Evolutionary conservation across 35 echinoderm and acorn worm genomes (phyloP), one percentile per base, ranked within the genome.

Genomic region (Heliocidaris tuberculata): DNA sequence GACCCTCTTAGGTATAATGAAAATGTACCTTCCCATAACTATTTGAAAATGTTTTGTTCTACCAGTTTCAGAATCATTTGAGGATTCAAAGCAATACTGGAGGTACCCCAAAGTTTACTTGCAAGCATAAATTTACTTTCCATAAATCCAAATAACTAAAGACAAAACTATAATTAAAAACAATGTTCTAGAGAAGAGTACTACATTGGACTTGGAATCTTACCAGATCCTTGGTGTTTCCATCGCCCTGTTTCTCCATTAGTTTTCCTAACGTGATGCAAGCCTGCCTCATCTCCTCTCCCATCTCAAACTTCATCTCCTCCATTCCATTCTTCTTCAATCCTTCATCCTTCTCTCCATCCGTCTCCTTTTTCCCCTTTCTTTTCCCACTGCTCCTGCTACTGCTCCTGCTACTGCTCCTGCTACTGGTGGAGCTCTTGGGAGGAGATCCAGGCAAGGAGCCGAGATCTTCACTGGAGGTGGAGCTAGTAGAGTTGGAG

Each of bases 171-270:
- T 42, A 42, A 42, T 42, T 42, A 42, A 42, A 42, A 42, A 42
- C 35, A 42, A 42, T 42, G 35, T 42, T 15, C 59, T 5, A 60
- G 59, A 60, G 59, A 60, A 60, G 1, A 60, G 12, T 5, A 60
- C 12, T 60, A 78, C 21, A 78, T 7, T 78, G 15, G 65, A n/a
- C 24, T 78, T n/a, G 19, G 65, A 78, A 24, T 47, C 95, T 96
- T 65, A 96, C 96, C 94, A 95, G 48, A 16, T 97, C 96, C 35
- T 95, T 95, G 48, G 91, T 92, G 59, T 97, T 94, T 16, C 85
- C 86, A 21, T 95, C 96, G 47, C 96, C 96, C 24, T 87, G 94
- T 87, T 95, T 95, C 94, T 95, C 94, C 24, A 97, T n/a, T 30
- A 95, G 94, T 65, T 97, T 97, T 85, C 92, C 96, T 78, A 97